phyloP scores from a whole-genome alignment of 2,797 vertebrate species.

The Pagetopsis macropterus region DNA sequence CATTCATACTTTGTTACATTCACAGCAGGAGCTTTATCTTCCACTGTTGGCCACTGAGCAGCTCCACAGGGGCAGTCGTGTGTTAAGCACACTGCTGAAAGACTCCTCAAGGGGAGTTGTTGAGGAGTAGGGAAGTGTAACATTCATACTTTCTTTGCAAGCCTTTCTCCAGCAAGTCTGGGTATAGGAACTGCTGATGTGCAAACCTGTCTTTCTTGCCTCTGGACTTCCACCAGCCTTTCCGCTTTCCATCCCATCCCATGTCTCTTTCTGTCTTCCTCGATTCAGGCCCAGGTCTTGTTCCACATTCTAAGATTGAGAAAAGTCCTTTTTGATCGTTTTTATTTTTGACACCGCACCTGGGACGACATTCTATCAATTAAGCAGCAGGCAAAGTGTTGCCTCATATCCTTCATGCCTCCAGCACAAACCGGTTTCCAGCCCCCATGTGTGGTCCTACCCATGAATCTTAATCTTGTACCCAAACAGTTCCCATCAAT shows the following conservation, averaged over 20 bases:
- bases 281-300: slow-evolving; percentile 22
- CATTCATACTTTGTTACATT: slow-evolving; percentile 35
- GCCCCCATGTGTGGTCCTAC: slow-evolving; percentile 67
- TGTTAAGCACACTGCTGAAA: slow-evolving; percentile 63
- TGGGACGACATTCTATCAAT: slow-evolving; percentile 74
- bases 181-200: slow-evolving; percentile 41
- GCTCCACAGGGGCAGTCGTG: slow-evolving; percentile 41
- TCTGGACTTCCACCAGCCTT: slow-evolving; percentile 39
- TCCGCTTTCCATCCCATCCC: background rate
- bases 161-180: slow-evolving; percentile 40
- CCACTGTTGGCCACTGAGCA: slow-evolving; percentile 28
- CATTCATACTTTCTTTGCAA: slow-evolving; percentile 37
- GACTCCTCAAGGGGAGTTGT: slow-evolving; percentile 66
- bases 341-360: slow-evolving; percentile 53
- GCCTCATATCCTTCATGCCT: slow-evolving; percentile 74
- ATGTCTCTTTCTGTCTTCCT: slow-evolving; percentile 25
- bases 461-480: slow-evolving; percentile 86
- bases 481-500: slow-evolving; percentile 84
- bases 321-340: slow-evolving; percentile 52
- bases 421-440: slow-evolving; percentile 43
- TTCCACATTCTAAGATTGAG: slow-evolving; percentile 45
- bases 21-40: slow-evolving; percentile 23
- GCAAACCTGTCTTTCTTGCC: slow-evolving; percentile 51
- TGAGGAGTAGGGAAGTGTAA: slow-evolving; percentile 52
- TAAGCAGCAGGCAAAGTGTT: slow-evolving; percentile 65